Percentiles rank a stretch among this genome's conserved stretches.
phyloP scores from a whole-genome alignment of 2,113 vertebrate species.

The Anthoscopus minutus region DNA sequence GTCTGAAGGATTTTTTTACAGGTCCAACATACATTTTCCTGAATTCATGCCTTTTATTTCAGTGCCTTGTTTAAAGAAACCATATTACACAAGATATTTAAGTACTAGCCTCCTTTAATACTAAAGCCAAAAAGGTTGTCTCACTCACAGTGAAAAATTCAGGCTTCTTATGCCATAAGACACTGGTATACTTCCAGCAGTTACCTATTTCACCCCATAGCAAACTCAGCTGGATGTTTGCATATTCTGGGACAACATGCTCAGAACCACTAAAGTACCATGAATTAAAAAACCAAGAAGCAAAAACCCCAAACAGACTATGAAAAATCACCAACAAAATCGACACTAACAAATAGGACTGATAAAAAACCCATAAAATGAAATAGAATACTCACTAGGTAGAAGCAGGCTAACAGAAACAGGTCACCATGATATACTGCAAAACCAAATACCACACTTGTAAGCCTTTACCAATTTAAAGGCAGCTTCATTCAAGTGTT shows the following conservation, averaged over 20 bases:
- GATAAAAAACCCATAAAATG: too few relatives aligned
- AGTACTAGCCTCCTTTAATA: neutral
- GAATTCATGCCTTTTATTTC: neutral
- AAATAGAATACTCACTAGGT: neutral
- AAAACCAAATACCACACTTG: neutral
- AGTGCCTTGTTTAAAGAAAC: neutral
- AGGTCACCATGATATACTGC: neutral
- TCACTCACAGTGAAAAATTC: neutral
- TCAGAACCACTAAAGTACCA: neutral
- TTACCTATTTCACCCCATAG: neutral
- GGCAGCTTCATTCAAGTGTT: neutral
- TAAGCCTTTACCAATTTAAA: neutral
- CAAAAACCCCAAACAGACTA: neutral
- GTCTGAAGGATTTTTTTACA: neutral
- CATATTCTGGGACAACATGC: neutral
- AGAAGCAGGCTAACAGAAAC: neutral
- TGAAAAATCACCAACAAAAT: neutral
- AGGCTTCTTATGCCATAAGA: neutral
- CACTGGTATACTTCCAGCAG: neutral
- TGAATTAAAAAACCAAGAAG: neutral
- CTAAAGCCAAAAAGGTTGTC: neutral
- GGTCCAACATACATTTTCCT: neutral
- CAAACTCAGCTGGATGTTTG: neutral
- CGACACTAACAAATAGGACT: neutral
- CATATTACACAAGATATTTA: neutral